A percentile compares a stretch with the other conserved stretches of the same genome.
Conservation (phyloP, 2,113 vertebrate genomes). For the Sterrhoptilus dennistouni region DNA sequence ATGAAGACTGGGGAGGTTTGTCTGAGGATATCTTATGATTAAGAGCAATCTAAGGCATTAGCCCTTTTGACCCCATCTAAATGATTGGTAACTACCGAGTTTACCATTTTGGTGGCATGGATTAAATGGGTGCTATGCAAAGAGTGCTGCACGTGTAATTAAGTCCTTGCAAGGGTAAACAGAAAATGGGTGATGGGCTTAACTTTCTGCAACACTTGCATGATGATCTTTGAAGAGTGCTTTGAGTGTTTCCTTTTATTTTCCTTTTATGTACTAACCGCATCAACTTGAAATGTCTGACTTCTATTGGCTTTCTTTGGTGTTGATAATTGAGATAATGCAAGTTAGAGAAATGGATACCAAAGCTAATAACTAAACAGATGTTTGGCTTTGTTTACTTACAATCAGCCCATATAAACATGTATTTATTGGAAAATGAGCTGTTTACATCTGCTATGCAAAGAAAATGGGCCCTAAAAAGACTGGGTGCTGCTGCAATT, state of each 20-base stretch:
- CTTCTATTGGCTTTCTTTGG: constrained; percentile 71
- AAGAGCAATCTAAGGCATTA: constrained; percentile 81
- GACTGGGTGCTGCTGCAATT: constrained; percentile 60
- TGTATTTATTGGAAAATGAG: constrained; percentile 53
- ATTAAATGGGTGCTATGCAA: constrained; percentile 79
- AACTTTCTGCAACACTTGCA: constrained; percentile 75
- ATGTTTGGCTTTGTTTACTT: constrained; percentile 70
- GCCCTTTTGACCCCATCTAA: constrained; percentile 76
- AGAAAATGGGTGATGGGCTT: constrained; percentile 64
- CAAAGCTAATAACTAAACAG: constrained; percentile 70
- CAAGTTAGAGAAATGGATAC: constrained; percentile 68
- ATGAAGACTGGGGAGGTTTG: constrained; percentile 97
- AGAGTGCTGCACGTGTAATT: constrained; percentile 82
- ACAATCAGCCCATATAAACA: constrained; percentile 39
- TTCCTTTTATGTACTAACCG: constrained; percentile 77
- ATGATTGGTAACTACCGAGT: constrained; percentile 88
- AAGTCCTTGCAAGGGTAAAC: constrained; percentile 69
- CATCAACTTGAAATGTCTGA: constrained; percentile 73
- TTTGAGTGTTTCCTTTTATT: constrained; percentile 69
- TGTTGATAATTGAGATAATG: constrained; percentile 65
- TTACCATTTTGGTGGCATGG: constrained; percentile 88
- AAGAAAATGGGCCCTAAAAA: constrained; percentile 51
- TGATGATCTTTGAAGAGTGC: constrained; percentile 73
- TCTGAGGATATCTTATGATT: constrained; percentile 95
- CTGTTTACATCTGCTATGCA: constrained; percentile 61